Base-by-base conservation (phyloP, 2,113 vertebrate genomes). In the Thalassoma bifasciatum region DNA sequence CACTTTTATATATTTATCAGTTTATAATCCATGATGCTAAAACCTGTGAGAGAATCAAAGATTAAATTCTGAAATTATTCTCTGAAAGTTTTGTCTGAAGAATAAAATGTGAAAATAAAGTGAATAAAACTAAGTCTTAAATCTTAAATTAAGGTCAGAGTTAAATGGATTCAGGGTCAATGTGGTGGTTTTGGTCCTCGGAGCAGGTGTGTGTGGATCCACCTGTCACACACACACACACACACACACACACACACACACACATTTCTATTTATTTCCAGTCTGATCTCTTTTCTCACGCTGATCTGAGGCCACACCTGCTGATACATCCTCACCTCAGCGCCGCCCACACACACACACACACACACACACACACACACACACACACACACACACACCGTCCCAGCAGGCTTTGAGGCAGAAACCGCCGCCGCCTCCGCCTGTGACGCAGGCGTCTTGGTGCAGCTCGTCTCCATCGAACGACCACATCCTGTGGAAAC, bases 401-500 rank as follows among this genome's bases (percentile, higher is more conserved):
- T 85, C 85, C 78, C 86, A 82, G 82, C 82, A 77, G 79, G 66
- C 82, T 63, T 50, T 70, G 77, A 59, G 76, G 69, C 53, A 75
- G 60, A 82, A 91, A 87, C 82, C 87, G 1, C 81, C 13, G n/a
- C 50, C 75, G 30, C 76, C 79, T 54, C 3, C 89, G 77, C 47
- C 56, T 91, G 63, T 92, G 91, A 92, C 89, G 77, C 30, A 30
- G 30, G 30, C 83, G 73, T 13, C 75, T 66, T 34, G 3, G 21
- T 74, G 79, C 64, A 64, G 81, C 77, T 69, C 67, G 26, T 72
- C 65, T 64, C 71, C 82, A 73, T 19, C 38, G 10, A 14, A 53
- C 59, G 10, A 88, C 93, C 93, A 75, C 93, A 82, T 94, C 93
- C 93, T 88, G 80, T 89, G 91, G 91, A 94, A 92, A 91, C 82